Evolutionary conservation across 2,888 invertebrate species (phyloP), one percentile per base, ranked within the genome.

Genomic region (Calameuta filiformis): DNA sequence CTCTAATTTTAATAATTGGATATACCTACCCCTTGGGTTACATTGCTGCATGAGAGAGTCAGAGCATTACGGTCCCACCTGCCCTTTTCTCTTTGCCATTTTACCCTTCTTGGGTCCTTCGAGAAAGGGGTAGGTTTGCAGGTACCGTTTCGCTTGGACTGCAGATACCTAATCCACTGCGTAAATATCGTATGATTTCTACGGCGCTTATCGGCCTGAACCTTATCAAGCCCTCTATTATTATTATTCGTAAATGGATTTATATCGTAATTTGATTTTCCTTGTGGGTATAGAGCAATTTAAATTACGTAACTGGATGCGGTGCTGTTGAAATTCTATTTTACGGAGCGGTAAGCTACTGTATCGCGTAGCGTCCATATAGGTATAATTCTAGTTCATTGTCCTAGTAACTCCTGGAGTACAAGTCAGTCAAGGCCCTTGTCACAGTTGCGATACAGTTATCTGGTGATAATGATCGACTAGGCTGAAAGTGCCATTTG

Each of bases 1-100:
- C 89, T 90, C 88, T 90, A 90, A 91, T 91, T 90, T 90, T 88
- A 89, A 91, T 91, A 90, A 90, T 91, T 90, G 89, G 89, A 88
- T 88, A 85, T 87, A 85, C 77, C 84, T 83, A 84, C 81, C 82
- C 78, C 79, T 73, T 56, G 56, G 56, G 56, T 56, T 23, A 56
- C 83, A 35, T 81, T 81, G 77, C 78, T 79, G 12, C 12, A 79
- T 79, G 79, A 79, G 75, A 81, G 79, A 73, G 81, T 80, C 78
- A 79, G 80, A 77, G 81, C 83, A 83, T 81, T 84, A 85, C 85
- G 85, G 83, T 87, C 88, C 87, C 91, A 91, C 90, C 90, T 91
- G 91, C 89, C 89, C 87, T 87, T 84, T 87, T 23, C 23, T 23
- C 40, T 23, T 56, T 9, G 40, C 56, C 56, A 56, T 56, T 56